phyloP scores from a whole-genome alignment of 2,888 invertebrate species.

The Pristionchus entomophagus region DNA sequence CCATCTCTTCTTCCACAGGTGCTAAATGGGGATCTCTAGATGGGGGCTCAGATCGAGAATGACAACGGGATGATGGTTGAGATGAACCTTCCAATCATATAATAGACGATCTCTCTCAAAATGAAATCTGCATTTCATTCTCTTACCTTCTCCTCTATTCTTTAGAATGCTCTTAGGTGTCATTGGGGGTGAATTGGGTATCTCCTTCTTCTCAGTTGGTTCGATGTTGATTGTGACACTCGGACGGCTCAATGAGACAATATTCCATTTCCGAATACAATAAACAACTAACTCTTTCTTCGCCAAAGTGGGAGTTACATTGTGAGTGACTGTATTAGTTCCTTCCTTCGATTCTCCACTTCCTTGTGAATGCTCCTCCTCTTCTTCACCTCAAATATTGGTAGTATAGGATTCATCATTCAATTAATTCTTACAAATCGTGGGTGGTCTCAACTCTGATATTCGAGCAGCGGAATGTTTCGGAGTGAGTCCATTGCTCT shows the following conservation, averaged over 20 bases:
- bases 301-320: neutral
- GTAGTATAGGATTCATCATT: neutral
- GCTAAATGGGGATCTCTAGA: conserved; percentile 42
- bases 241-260: neutral
- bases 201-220: neutral
- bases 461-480: neutral
- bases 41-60: conserved; percentile 19
- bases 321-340: neutral
- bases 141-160: conserved; percentile 32
- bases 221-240: neutral
- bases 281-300: neutral
- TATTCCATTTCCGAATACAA: neutral
- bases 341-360: conserved; percentile 7
- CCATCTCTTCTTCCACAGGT: neutral
- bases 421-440: neutral
- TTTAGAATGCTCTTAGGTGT: conserved; percentile 25
- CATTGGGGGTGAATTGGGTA: neutral
- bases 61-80: conserved; percentile 27
- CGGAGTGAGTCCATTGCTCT: conserved; percentile 9
- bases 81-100: neutral
- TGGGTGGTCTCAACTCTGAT: conserved; percentile 2
- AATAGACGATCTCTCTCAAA: neutral
- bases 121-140: too few relatives aligned
- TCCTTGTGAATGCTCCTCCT: conserved; percentile 18
- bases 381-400: conserved; percentile 4